Conservation (phyloP, 2,797 vertebrate genomes). For the Syndactyla subalaris region DNA sequence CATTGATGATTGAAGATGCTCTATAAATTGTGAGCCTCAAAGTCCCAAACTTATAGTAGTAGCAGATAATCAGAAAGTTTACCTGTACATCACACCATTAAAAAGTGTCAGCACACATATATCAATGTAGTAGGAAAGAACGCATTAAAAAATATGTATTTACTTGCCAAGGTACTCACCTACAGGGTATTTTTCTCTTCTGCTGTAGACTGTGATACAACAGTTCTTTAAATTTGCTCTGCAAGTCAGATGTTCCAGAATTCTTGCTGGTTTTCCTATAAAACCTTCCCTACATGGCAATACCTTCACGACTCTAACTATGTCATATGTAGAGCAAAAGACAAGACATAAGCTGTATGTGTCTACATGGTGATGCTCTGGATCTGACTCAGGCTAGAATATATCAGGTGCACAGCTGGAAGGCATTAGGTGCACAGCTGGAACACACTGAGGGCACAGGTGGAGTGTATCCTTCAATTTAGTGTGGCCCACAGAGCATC, state of each 20-base stretch:
- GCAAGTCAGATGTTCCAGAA: neutral
- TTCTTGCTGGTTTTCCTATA: neutral
- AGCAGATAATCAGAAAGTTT: neutral
- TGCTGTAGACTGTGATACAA: neutral
- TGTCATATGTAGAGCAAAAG: neutral
- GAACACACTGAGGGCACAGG: neutral
- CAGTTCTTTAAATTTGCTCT: neutral
- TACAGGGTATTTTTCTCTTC: neutral
- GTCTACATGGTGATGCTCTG: rapidly evolving
- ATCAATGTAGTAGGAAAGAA: neutral
- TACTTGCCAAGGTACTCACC: neutral
- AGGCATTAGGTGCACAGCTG: neutral
- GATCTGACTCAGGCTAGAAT: neutral
- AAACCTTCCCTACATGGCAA: rapidly evolving
- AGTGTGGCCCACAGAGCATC: neutral
- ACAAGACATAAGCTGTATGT: rapidly evolving
- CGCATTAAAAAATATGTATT: neutral
- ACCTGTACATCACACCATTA: neutral
- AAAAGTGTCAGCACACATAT: neutral
- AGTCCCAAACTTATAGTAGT: neutral
- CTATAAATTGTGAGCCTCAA: neutral
- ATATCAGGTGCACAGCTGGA: neutral
- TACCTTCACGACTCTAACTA: neutral
- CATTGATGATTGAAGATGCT: neutral
- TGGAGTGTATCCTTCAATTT: neutral